Percentiles rank a stretch among this genome's conserved stretches.
Evolutionary conservation across 1,140 invertebrate species (phyloP).

Genomic region (Drosophila bocki): DNA sequence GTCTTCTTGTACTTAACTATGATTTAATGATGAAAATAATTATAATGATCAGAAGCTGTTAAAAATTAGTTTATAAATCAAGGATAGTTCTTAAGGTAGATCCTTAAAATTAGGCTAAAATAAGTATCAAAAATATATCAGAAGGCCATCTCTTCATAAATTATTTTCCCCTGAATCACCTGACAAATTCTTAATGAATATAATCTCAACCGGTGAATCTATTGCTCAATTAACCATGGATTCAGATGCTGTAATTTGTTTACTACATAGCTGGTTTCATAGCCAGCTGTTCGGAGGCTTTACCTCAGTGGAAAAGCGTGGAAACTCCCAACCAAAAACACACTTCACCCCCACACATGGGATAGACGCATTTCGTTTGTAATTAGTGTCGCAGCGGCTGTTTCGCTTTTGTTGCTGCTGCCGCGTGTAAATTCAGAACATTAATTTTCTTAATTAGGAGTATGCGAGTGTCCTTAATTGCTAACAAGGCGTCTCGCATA

Average conservation of each 20-base stretch:
- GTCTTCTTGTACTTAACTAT: not conserved
- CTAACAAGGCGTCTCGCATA: conserved; percentile 73
- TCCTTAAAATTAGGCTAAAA: no score
- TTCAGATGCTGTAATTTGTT: conserved; percentile 21
- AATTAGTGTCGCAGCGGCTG: conserved; percentile 81
- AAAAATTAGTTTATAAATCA: no score
- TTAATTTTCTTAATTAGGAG: conserved; percentile 82
- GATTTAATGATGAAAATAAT: not conserved
- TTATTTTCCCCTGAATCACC: not conserved
- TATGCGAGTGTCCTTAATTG: conserved; percentile 77
- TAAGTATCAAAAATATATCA: no score
- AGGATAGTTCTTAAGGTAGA: no score
- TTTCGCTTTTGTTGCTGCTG: conserved; percentile 65
- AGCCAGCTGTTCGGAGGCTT: conserved; percentile 36
- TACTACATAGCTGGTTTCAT: conserved; percentile 11
- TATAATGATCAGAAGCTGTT: no score
- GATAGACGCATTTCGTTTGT: conserved; percentile 66
- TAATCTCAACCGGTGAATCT: conserved; percentile 2
- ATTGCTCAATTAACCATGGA: conserved; percentile 38
- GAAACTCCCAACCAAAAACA: conserved; percentile 7
- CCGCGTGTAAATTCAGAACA: conserved; percentile 74
- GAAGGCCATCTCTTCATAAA: not conserved
- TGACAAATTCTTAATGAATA: not conserved
- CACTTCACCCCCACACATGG: not conserved
- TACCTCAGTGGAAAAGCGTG: conserved; percentile 8